Evolutionary conservation across 1,140 invertebrate species (phyloP).

Genomic region (Drosophila sulfurigaster): DNA sequence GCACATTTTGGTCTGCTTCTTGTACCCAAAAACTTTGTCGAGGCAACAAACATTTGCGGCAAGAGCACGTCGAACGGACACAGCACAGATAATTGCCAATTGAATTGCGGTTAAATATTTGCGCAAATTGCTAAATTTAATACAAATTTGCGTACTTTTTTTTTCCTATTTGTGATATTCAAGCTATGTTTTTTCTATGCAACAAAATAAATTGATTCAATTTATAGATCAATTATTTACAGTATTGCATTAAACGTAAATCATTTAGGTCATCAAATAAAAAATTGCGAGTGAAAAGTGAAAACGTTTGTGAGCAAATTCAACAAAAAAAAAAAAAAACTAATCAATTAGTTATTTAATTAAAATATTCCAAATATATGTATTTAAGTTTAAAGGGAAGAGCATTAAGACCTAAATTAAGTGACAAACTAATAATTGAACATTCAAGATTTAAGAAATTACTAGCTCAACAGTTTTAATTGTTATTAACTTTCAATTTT

Average conservation of each 20-base stretch:
- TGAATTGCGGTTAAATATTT: constrained; percentile 75
- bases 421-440: neutral
- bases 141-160: constrained; percentile 8
- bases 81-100: constrained; percentile 53
- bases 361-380: no score
- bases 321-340: neutral
- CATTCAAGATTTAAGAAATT: neutral
- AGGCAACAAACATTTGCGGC: constrained; percentile 42
- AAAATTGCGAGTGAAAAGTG: neutral
- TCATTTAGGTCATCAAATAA: neutral
- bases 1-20: constrained; percentile 40
- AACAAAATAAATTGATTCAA: neutral
- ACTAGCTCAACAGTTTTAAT: neutral
- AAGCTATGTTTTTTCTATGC: neutral
- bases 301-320: neutral
- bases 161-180: constrained; percentile 9
- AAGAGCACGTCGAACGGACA: constrained; percentile 10
- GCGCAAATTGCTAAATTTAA: constrained; percentile 54
- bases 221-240: constrained; percentile 37
- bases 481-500: constrained; percentile 1
- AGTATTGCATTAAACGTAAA: constrained; percentile 10
- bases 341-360: neutral
- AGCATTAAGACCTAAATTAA: no score
- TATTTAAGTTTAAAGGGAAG: no score
- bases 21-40: constrained; percentile 10